These are phyloP conservation scores for Merops nubicus DNA, from an alignment of 2,113 vertebrate species.

Conservation along the genomic window DNA sequence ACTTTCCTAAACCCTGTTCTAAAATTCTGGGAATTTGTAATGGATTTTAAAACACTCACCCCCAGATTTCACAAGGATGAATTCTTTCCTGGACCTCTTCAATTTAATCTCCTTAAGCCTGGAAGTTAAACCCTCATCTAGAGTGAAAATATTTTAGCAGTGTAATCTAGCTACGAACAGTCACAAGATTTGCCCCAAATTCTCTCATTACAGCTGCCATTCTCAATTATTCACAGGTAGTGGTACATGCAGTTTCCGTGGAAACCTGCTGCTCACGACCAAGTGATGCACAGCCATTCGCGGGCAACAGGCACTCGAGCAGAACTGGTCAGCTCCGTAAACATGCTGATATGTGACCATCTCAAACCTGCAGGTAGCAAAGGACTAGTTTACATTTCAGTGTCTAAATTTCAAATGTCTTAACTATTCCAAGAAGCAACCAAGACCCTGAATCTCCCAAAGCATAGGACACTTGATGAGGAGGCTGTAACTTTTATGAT, in stretches of 20 bases:
- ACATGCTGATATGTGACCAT: conserved; percentile 52
- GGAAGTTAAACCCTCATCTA: conserved; percentile 61
- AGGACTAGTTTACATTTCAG: conserved; percentile 38
- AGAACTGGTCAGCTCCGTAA: conserved; percentile 24
- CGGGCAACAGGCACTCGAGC: conserved; percentile 43
- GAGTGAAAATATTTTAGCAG: conserved; percentile 67
- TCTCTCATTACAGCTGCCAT: conserved; percentile 67
- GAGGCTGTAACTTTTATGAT: conserved; percentile 66
- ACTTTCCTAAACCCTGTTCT: neutral
- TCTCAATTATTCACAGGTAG: conserved; percentile 76
- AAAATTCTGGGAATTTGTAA: conserved; percentile 34
- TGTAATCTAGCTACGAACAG: conserved; percentile 70
- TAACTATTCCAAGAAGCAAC: conserved; percentile 35
- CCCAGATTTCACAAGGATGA: conserved; percentile 3
- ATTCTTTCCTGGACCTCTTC: conserved; percentile 44
- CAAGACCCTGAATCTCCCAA: conserved; percentile 6
- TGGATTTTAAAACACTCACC: conserved; percentile 25
- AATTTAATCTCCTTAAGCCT: conserved; percentile 63
- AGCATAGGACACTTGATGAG: conserved; percentile 67
- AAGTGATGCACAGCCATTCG: conserved; percentile 39
- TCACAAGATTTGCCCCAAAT: conserved; percentile 69
- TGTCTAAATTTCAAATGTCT: conserved; percentile 37
- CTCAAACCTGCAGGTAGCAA: neutral
- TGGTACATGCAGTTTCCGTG: conserved; percentile 71
- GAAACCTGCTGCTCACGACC: conserved; percentile 67